Evolutionary conservation across 2,113 vertebrate species (phyloP).

Genomic region (Merops nubicus): DNA sequence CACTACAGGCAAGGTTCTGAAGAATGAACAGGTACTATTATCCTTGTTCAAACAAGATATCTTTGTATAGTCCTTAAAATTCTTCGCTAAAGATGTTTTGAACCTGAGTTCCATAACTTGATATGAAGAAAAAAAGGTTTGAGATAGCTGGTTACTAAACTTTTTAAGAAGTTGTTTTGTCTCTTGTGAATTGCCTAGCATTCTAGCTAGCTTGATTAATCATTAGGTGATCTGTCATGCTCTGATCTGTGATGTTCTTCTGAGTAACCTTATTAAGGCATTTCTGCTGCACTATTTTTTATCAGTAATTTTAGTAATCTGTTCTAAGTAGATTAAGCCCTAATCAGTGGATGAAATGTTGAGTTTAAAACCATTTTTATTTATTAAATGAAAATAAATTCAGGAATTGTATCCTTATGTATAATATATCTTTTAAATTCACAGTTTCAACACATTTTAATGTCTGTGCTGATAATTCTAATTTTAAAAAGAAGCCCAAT

Average conservation of each 20-base stretch:
- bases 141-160: not conserved
- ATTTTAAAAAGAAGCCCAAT: not conserved
- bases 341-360: not conserved
- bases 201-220: not conserved
- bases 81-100: not conserved
- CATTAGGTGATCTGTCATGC: not conserved
- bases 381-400: not conserved
- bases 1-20: not conserved
- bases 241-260: not conserved
- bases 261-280: not conserved
- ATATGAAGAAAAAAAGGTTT: not conserved
- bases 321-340: not conserved
- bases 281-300: not conserved
- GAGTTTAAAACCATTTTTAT: not conserved
- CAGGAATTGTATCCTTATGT: not conserved
- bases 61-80: not conserved
- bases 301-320: not conserved
- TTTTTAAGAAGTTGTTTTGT: not conserved
- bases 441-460: not conserved
- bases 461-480: not conserved
- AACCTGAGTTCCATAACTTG: not conserved
- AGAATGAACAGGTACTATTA: not conserved
- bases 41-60: not conserved
- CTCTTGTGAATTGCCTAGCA: not conserved
- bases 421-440: not conserved